Evolutionary conservation across 2,797 vertebrate species (phyloP).

Genomic region (Helicolenus hilgendorfi): DNA sequence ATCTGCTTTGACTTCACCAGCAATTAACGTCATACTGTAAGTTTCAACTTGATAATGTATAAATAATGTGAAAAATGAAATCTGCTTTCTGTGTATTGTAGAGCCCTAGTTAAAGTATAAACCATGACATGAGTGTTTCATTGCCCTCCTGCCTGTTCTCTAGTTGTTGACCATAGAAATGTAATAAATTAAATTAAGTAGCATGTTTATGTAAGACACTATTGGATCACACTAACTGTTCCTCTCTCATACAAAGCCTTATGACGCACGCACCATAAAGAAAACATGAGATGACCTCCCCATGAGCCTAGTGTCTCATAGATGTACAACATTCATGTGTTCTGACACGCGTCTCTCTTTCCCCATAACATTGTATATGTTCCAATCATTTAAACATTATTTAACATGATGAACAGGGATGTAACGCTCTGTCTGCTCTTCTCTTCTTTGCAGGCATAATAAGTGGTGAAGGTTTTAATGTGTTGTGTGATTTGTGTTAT

Average conservation of each 20-base stretch:
- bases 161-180: not conserved
- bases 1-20: no score
- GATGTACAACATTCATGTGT: not conserved
- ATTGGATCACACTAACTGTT: not conserved
- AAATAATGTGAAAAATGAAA: not conserved
- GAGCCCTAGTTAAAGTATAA: not conserved
- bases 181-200: not conserved
- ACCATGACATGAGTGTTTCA: not conserved
- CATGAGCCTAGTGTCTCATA: not conserved
- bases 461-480: not conserved
- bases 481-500: not conserved
- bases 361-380: not conserved
- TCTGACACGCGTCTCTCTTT: not conserved
- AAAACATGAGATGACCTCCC: not conserved
- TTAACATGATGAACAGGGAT: not conserved
- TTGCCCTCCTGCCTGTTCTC: not conserved
- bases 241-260: not conserved
- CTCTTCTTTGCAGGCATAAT: not conserved
- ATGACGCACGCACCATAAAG: not conserved
- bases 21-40: not conserved
- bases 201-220: not conserved
- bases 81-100: not conserved
- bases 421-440: not conserved
- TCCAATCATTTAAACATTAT: not conserved
- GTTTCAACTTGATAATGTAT: not conserved